Conservation (phyloP, 2,797 vertebrate species). For the Amphiprion clarkii region DNA sequence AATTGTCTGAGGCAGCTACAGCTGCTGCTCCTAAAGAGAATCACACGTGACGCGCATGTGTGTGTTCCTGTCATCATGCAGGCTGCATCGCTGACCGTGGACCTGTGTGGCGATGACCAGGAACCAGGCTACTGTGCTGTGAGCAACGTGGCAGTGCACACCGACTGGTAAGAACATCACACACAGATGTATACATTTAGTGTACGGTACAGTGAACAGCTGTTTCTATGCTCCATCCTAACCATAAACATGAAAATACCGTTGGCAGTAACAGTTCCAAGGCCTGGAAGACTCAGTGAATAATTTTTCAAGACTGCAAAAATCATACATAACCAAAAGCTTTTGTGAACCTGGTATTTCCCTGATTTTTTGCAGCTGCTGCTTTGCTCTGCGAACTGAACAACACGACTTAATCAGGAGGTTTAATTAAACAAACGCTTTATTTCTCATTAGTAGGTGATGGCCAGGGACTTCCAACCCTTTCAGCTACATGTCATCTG, state of each 20-base stretch:
- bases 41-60: conserved; percentile 21
- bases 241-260: conserved; percentile 26
- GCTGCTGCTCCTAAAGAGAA: conserved; percentile 15
- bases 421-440: conserved; percentile 3
- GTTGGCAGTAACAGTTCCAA: conserved; percentile 29
- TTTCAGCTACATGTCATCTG: background rate
- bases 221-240: conserved; percentile 11
- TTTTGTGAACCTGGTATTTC: conserved; percentile 25
- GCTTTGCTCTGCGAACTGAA: conserved; percentile 2
- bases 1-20: conserved; percentile 16
- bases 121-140: conserved; percentile 95
- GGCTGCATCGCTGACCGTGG: conserved; percentile 96
- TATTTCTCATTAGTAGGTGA: too few species aligned
- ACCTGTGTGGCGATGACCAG: conserved; percentile 94
- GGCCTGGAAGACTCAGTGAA: conserved; percentile 32
- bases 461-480: background rate
- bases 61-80: conserved; percentile 65
- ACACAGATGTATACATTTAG: background rate
- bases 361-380: conserved; percentile 26
- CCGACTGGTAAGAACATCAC: conserved; percentile 90
- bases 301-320: conserved; percentile 40
- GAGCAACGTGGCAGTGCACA: conserved; percentile 93
- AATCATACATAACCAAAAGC: conserved; percentile 7
- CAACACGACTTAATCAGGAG: conserved; percentile 5
- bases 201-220: conserved; percentile 3